Base-by-base conservation (phyloP, 2,113 vertebrate species). In the Setophaga coronata region DNA sequence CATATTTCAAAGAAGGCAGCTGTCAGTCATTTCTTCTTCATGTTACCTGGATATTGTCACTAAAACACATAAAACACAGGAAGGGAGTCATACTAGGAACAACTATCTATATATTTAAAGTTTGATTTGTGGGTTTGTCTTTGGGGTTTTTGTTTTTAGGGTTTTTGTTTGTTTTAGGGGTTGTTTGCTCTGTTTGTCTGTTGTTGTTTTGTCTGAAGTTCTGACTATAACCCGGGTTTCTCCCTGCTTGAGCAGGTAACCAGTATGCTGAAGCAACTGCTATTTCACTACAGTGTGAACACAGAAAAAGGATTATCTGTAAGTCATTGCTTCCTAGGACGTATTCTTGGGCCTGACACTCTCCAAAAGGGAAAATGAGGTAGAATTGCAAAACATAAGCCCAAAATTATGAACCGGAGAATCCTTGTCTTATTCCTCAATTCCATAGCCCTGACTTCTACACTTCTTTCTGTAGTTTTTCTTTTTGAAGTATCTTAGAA, bases 131-230 rank as follows among this genome's bases (percentile, higher is more conserved):
- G 26, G 4, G 2, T 4, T 64, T 34, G 14, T 7, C n/a, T 60
- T 18, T 0, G 16, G 18, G 4, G 5, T 3, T 31, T 33, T 16
- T 50, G 2, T 18, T 6, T 43, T 38, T 33, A 8, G 10, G 53
- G 25, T 8, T 28, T 79, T 16, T n/a, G 1, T 26, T 50, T 21
- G 6, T 3, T 51, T 51, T 50, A 50, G 48, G 8, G 6, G 18
- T 57, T 61, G 5, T 3, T 31, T 57, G 0, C 18, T 18, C 7
- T 47, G 4, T 18, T 42, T 31, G 31, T 47, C 58, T 76, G 11
- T n/a, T 77, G 36, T 21, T 53, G 6, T 36, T 74, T 48, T 67
- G 1, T 28, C 57, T 40, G 26, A 53, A 40, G 4, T 65, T 87
- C 34, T 77, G 70, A 17, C 15, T 77, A 10, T 40, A 54, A 18